These are phyloP conservation scores for Stenotaenia linearis DNA, from an alignment of 2,888 invertebrate genomes.

Conservation along the genomic window DNA sequence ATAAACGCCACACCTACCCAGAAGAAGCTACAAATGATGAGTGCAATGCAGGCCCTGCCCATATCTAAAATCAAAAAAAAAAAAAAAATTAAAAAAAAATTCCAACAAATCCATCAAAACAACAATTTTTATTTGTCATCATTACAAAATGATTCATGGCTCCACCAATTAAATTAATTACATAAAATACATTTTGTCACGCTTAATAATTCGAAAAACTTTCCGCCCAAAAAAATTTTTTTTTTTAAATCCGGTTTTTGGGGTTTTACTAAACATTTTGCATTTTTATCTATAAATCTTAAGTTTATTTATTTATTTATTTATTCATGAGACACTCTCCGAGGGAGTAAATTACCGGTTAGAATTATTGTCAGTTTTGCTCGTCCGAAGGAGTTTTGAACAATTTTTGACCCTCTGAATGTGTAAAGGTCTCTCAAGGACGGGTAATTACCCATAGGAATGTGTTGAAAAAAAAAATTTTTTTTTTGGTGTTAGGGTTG, in stretches of 20 bases:
- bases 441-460: background rate
- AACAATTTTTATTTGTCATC: background rate
- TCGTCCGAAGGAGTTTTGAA: background rate
- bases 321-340: no score
- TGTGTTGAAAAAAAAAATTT: background rate
- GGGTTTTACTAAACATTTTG: background rate
- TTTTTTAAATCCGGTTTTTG: no score
- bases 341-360: no score
- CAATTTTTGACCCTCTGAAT: background rate
- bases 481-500: background rate
- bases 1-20: slow-evolving; percentile 89
- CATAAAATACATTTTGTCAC: background rate
- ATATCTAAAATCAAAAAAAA: slow-evolving; percentile 56
- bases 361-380: no score
- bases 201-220: background rate
- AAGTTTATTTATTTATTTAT: no score
- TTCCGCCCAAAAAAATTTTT: no score
- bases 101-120: background rate
- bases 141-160: background rate
- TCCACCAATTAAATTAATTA: background rate
- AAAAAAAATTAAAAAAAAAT: background rate
- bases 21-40: slow-evolving; percentile 87
- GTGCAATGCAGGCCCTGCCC: slow-evolving; percentile 86
- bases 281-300: background rate
- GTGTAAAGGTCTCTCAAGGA: background rate